Evolutionary conservation across 2,888 invertebrate genomes (phyloP).

Genomic region (Lasiommata megera): DNA sequence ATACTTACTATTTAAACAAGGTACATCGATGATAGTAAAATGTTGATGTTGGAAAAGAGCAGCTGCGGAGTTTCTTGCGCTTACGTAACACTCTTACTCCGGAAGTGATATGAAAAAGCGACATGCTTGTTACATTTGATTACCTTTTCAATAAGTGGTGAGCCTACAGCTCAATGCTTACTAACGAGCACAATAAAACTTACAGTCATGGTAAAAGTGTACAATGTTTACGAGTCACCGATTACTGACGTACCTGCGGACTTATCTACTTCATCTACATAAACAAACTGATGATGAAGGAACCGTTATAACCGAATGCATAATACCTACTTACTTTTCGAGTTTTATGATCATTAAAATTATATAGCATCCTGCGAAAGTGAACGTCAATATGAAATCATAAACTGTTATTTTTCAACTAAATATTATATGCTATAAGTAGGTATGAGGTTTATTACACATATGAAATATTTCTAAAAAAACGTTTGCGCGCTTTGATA

Average conservation of each 20-base stretch:
- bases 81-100: background rate
- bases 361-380: background rate
- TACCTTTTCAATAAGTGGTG: background rate
- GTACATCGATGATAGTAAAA: no score
- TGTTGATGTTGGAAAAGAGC: no score
- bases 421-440: no score
- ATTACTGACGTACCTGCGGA: background rate
- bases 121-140: background rate
- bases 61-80: background rate
- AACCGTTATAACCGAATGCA: background rate
- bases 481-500: background rate
- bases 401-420: background rate
- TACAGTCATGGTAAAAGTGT: slow-evolving; percentile 16
- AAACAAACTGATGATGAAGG: no score
- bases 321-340: background rate
- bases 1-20: no score
- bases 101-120: background rate
- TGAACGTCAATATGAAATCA: background rate
- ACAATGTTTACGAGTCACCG: background rate
- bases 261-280: no score
- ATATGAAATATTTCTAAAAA: no score
- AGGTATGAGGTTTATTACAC: no score
- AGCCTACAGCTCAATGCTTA: background rate
- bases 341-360: background rate
- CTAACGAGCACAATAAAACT: background rate